These are phyloP conservation scores for Halcyon chelicuti DNA, from an alignment of 2,797 vertebrate genomes.

Conservation along the genomic window DNA sequence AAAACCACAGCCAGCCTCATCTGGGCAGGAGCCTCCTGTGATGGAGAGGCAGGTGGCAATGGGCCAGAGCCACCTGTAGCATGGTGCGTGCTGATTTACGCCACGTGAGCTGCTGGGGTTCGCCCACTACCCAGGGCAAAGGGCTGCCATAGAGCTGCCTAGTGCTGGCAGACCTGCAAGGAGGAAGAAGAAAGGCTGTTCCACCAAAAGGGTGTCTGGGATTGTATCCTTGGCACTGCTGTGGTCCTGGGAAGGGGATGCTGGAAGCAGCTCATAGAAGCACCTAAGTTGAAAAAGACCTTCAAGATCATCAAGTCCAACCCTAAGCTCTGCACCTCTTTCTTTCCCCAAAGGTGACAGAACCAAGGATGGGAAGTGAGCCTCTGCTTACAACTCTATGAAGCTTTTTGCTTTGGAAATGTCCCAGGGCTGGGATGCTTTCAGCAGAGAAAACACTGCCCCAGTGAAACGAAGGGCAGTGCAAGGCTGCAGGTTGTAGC, in stretches of 20 bases:
- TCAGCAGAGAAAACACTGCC: neutral
- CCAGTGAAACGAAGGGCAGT: neutral
- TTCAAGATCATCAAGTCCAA: too few species aligned
- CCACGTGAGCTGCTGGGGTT: neutral
- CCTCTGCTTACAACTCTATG: neutral
- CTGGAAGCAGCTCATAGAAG: neutral
- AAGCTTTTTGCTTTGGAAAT: neutral
- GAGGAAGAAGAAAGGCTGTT: neutral
- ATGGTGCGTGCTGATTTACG: fast-evolving
- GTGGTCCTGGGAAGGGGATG: neutral
- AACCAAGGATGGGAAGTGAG: neutral
- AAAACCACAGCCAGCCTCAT: neutral
- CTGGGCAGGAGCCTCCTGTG: neutral
- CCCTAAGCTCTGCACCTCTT: neutral
- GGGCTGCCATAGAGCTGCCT: neutral
- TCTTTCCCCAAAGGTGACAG: neutral
- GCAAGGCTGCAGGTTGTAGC: fast-evolving
- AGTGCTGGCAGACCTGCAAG: neutral
- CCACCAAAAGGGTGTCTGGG: neutral
- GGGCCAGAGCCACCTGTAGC: neutral
- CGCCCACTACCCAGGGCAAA: neutral
- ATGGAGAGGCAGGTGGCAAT: neutral
- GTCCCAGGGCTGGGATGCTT: neutral
- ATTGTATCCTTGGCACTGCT: neutral
- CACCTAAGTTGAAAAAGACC: too few species aligned